These are phyloP conservation scores for Habropoda laboriosa DNA, from an alignment of 1,140 invertebrate species.

Conservation along the genomic window DNA sequence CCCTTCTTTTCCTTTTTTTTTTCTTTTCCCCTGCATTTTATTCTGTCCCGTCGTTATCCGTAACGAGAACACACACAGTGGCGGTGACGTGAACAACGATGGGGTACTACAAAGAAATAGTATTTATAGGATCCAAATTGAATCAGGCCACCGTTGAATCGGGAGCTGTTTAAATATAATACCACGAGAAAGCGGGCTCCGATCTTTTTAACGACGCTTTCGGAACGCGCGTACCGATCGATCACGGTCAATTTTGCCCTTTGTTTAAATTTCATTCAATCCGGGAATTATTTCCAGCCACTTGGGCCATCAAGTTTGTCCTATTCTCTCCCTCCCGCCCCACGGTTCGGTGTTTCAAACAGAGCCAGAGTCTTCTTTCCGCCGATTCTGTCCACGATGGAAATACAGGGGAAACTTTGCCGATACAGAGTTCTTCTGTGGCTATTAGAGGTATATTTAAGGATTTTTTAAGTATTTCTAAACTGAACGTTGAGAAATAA, in stretches of 20 bases:
- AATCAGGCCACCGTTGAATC: constrained; percentile 48
- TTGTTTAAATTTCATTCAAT: constrained; percentile 5
- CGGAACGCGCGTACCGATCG: background rate
- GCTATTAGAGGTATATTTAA: no score
- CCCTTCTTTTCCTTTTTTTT: background rate
- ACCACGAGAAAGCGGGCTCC: constrained; percentile 22
- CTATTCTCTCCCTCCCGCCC: no score
- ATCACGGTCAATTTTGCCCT: constrained; percentile 29
- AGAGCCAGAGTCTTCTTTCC: background rate
- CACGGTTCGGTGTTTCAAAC: background rate
- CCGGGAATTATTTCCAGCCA: background rate
- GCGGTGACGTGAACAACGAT: constrained; percentile 12
- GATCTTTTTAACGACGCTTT: constrained; percentile 23
- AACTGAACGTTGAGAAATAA: no score
- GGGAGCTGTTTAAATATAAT: constrained; percentile 52
- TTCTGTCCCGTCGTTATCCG: background rate
- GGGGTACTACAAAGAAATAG: constrained; percentile 44
- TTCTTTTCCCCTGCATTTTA: no score
- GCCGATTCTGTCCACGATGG: no score
- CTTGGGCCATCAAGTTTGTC: background rate
- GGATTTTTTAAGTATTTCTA: no score
- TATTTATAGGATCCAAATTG: constrained; percentile 52
- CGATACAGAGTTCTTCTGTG: background rate
- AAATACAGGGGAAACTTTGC: background rate
- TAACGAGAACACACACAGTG: background rate